These are phyloP conservation scores for Lepidochrysops patricia DNA, from an alignment of 2,888 invertebrate genomes.

Conservation along the genomic window DNA sequence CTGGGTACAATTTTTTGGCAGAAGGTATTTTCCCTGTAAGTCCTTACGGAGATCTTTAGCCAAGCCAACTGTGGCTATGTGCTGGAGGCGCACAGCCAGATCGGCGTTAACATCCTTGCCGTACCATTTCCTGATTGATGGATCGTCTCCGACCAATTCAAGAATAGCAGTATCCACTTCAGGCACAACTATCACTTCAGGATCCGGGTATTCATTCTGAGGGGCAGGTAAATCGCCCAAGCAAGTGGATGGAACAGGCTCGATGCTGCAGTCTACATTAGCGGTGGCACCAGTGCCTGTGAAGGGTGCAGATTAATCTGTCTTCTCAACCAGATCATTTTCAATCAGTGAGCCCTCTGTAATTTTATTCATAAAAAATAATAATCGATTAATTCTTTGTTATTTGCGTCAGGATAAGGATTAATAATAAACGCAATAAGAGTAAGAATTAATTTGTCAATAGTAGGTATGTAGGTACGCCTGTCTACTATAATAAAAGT, in stretches of 20 bases:
- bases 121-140: background rate
- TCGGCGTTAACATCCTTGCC: background rate
- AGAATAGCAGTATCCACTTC: background rate
- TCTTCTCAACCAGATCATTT: no score
- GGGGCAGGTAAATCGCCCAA: background rate
- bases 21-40: background rate
- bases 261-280: background rate
- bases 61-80: background rate
- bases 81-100: background rate
- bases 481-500: background rate
- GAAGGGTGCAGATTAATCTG: background rate
- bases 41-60: background rate
- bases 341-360: no score
- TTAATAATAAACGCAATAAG: no score
- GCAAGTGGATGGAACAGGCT: background rate
- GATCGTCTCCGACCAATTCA: background rate
- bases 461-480: background rate
- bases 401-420: background rate
- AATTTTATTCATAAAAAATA: background rate
- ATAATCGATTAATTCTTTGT: background rate
- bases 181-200: background rate
- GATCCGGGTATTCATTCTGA: background rate
- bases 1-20: background rate
- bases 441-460: background rate
- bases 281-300: background rate